Conservation (phyloP, 2,888 invertebrate genomes). For the Epirrita christyi region DNA sequence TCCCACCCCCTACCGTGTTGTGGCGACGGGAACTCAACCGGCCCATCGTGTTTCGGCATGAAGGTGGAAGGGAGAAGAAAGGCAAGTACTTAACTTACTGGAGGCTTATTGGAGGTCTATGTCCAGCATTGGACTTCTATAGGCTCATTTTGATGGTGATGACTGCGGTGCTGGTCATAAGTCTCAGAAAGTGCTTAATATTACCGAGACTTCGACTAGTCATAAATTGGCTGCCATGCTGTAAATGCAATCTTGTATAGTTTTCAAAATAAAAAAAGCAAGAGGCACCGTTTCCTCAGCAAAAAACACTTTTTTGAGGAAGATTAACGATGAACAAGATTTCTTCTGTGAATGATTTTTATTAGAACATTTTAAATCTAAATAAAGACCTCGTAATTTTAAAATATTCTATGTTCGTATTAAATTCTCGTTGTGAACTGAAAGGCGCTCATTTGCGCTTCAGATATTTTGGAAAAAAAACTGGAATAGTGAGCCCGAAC, state of each 20-base stretch:
- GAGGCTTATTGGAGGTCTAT: too few species aligned
- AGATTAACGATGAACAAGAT: background rate
- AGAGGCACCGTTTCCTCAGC: too few species aligned
- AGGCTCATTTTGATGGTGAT: too few species aligned
- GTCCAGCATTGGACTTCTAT: too few species aligned
- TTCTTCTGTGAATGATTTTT: conserved; percentile 1
- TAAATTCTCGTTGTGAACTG: conserved; percentile 48
- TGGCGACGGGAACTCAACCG: conserved; percentile 93
- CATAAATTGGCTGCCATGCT: background rate
- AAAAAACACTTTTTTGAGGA: background rate
- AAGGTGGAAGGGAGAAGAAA: conserved; percentile 89
- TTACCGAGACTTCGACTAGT: background rate
- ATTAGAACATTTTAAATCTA: background rate
- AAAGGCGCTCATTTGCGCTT: conserved; percentile 43
- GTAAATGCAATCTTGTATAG: too few species aligned
- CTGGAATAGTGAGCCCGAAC: conserved; percentile 22
- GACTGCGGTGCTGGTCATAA: too few species aligned
- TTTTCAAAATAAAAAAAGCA: too few species aligned
- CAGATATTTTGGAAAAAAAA: conserved; percentile 46
- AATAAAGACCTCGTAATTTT: conserved; percentile 11
- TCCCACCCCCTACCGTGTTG: conserved; percentile 90
- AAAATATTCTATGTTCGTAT: conserved; percentile 39
- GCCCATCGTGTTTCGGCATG: conserved; percentile 90
- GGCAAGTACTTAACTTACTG: conserved; percentile 84
- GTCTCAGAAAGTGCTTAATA: too few species aligned